Evolutionary conservation across 2,888 invertebrate species (phyloP), one percentile per base, ranked within the genome.

Genomic region (Anagyrus pseudococci): DNA sequence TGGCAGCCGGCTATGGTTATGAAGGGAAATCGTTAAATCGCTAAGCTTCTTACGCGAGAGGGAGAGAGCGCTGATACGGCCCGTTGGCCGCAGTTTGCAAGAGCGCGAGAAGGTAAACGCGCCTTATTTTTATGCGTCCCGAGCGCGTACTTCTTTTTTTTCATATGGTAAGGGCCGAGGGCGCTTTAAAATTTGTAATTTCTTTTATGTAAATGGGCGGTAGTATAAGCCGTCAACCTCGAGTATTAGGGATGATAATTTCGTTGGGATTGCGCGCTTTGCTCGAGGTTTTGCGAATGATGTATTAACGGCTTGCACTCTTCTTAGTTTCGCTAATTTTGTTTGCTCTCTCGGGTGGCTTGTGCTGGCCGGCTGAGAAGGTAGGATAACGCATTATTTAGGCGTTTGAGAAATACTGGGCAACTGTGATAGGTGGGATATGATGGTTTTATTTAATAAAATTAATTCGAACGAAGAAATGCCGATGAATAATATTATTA

Each of bases 41-140:
- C 70, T 72, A 71, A 73, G 71, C 72, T 69, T 67, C 70, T 72
- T 71, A 74, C 69, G 65, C 63, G 46, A 61, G 66, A 50, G n/a
- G n/a, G n/a, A n/a, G n/a, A n/a, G n/a, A n/a, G n/a, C 13, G 46
- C 49, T 46, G 58, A 25, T 33, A 20, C 29, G 7, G 20, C 15
- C 33, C 23, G 10, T 13, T 25, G 4, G 48, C 29, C 7, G 17
- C 19, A 33, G 26, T 23, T 23, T 4, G 50, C 50, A 19, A 23
- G 19, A 15, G 46, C 7, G 46, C 43, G 29, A 10, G 29, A 10
- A 10, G 29, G 29, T 29, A 10, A 10, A 15, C n/a, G 23, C 23
- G 15, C 25, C 41, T 56, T 44, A 57, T 53, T 61, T 64, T 64
- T 54, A 54, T 58, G 46, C 44, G 53, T 53, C 43, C 61, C 26